Conservation (phyloP, 35 echinoderm and acorn worm species). For the Apostichopus californicus region DNA sequence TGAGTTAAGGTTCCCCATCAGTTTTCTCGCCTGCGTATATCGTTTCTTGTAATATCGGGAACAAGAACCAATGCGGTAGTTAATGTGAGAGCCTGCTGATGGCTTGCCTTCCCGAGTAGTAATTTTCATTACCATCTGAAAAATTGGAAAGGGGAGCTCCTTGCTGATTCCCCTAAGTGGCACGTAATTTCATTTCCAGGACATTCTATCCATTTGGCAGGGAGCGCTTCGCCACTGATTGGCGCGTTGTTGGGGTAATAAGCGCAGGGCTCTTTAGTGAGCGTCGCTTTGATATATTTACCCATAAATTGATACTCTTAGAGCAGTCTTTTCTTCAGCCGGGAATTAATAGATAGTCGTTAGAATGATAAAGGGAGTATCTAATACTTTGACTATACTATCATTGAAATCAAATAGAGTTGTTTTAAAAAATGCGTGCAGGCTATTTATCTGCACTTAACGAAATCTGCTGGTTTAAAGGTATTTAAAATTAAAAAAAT, state of each 20-base stretch:
- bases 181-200: slow-evolving; percentile 53
- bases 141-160: slow-evolving; percentile 41
- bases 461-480: slow-evolving; percentile 16
- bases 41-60: slow-evolving; percentile 3
- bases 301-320: slow-evolving; percentile 52
- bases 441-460: slow-evolving; percentile 50
- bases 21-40: background rate
- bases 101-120: slow-evolving; percentile 36
- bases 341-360: slow-evolving; percentile 36
- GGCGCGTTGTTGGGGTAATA: slow-evolving; percentile 58
- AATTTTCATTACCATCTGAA: slow-evolving; percentile 61
- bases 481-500: slow-evolving; percentile 32
- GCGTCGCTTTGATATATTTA: slow-evolving; percentile 39
- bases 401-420: slow-evolving; percentile 17
- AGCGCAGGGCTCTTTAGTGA: slow-evolving; percentile 33
- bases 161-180: slow-evolving; percentile 54
- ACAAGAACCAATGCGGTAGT: slow-evolving; percentile 36
- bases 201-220: slow-evolving; percentile 52
- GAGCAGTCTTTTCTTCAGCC: slow-evolving; percentile 1
- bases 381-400: background rate
- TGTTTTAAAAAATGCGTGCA: slow-evolving; percentile 34
- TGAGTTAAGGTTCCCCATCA: slow-evolving; percentile 36
- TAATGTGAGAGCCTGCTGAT: slow-evolving; percentile 9
- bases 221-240: slow-evolving; percentile 54
- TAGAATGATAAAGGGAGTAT: slow-evolving; percentile 2